Evolutionary conservation across 2,888 invertebrate genomes (phyloP).

Genomic region (Clanis bilineata): DNA sequence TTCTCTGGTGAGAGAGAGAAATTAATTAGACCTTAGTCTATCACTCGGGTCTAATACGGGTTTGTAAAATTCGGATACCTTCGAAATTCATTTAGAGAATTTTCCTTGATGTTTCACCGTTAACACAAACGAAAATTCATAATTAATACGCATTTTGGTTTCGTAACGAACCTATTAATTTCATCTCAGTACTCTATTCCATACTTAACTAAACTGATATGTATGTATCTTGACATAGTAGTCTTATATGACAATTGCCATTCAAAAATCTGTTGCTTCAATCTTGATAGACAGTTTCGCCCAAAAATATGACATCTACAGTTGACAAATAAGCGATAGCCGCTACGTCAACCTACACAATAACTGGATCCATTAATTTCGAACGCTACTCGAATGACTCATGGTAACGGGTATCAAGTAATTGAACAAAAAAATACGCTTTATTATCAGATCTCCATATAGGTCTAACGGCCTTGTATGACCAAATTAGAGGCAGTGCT

Average conservation of each 20-base stretch:
- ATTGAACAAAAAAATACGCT: neutral
- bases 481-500: constrained; percentile 19
- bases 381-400: neutral
- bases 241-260: neutral
- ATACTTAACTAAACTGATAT: too few species aligned
- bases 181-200: too few species aligned
- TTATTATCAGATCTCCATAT: neutral
- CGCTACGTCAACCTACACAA: neutral
- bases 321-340: neutral
- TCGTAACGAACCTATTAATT: too few species aligned
- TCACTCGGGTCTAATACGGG: too few species aligned
- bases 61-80: too few species aligned
- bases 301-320: neutral
- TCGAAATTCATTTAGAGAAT: too few species aligned
- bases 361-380: neutral
- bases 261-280: neutral
- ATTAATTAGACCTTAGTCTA: too few species aligned
- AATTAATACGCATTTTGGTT: too few species aligned
- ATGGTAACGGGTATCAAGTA: neutral
- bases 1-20: too few species aligned
- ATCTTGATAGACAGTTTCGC: neutral
- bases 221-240: too few species aligned
- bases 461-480: constrained; percentile 35
- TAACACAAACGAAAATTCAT: too few species aligned
- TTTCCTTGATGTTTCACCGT: too few species aligned